These are phyloP conservation scores for Dasysyrphus tricinctus DNA, from an alignment of 2,888 invertebrate species.

Conservation along the genomic window DNA sequence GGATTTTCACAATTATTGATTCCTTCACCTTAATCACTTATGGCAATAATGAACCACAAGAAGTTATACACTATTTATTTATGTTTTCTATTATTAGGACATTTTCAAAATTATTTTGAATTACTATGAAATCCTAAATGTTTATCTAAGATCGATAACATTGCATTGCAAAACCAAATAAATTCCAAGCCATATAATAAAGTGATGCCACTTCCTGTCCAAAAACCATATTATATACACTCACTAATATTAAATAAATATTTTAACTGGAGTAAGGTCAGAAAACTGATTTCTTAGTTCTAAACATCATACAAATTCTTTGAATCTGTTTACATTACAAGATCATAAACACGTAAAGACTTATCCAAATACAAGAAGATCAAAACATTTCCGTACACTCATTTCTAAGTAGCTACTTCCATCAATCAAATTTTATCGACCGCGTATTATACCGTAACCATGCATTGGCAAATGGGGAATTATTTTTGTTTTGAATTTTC, in stretches of 20 bases:
- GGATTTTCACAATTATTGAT: too few relatives aligned
- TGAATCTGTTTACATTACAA: neutral
- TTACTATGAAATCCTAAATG: too few relatives aligned
- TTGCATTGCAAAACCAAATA: neutral
- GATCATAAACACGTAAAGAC: conserved; percentile 8
- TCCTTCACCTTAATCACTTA: too few relatives aligned
- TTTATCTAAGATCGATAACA: too few relatives aligned
- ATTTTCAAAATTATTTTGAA: too few relatives aligned
- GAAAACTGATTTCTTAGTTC: conserved; percentile 9
- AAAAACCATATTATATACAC: neutral
- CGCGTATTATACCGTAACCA: neutral
- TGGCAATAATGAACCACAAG: too few relatives aligned
- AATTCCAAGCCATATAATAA: neutral
- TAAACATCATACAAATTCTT: conserved; percentile 15
- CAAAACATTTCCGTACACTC: neutral
- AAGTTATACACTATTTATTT: too few relatives aligned
- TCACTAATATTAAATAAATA: neutral
- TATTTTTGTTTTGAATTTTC: conserved; percentile 12
- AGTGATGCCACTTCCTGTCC: neutral
- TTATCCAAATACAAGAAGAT: neutral
- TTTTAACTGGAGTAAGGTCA: conserved; percentile 14
- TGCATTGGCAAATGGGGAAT: neutral
- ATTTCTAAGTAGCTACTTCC: neutral
- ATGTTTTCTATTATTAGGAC: too few relatives aligned
- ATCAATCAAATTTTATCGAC: conserved; percentile 10